Evolutionary conservation across 2,797 vertebrate species (phyloP).

Genomic region (Melanotaenia trifasciata): DNA sequence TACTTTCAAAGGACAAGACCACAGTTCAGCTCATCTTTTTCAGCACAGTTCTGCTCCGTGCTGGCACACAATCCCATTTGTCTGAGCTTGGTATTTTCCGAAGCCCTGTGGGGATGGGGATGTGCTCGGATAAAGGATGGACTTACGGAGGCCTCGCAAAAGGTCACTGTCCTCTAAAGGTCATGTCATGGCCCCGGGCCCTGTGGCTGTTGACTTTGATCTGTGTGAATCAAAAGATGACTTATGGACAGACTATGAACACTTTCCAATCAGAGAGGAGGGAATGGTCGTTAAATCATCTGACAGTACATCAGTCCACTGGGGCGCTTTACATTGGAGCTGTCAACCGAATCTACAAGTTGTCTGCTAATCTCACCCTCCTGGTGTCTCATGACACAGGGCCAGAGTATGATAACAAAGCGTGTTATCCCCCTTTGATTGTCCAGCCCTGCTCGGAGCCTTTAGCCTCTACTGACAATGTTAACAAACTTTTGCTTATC

Average conservation of each 20-base stretch:
- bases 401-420: constrained; percentile 97
- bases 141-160: constrained; percentile 68
- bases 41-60: constrained; percentile 25
- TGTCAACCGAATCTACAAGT: constrained; percentile 95
- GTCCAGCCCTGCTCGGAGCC: constrained; percentile 96
- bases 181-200: constrained; percentile 67
- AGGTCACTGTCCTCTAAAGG: constrained; percentile 60
- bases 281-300: constrained; percentile 96
- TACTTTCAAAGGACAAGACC: constrained; percentile 47
- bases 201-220: constrained; percentile 77
- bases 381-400: constrained; percentile 96
- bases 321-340: constrained; percentile 94
- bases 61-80: constrained; percentile 46
- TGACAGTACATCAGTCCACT: constrained; percentile 91
- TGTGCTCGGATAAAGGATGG: constrained; percentile 72
- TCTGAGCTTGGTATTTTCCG: constrained; percentile 40
- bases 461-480: constrained; percentile 94
- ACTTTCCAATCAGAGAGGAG: constrained; percentile 91
- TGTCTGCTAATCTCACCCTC: constrained; percentile 94
- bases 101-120: constrained; percentile 77
- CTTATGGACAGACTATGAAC: constrained; percentile 82
- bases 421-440: constrained; percentile 96
- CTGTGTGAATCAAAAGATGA: constrained; percentile 59
- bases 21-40: constrained; percentile 58
- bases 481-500: constrained; percentile 96